phyloP scores from a whole-genome alignment of 2,797 vertebrate genomes.

The Dipus sagitta region DNA sequence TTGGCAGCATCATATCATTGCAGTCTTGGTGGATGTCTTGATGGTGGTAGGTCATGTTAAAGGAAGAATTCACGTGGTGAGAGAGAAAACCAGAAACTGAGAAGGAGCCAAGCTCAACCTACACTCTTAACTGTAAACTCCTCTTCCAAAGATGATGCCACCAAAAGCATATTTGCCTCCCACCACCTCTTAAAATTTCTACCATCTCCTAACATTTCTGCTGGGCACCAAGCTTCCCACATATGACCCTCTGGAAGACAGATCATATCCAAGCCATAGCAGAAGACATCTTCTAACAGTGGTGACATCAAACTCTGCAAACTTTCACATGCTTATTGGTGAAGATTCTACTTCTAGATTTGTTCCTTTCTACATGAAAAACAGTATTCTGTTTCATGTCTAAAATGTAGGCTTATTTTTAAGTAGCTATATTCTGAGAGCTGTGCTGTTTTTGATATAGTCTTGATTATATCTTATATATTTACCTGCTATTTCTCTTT shows the following conservation, averaged over 20 bases:
- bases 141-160: neutral
- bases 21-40: too few species aligned
- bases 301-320: neutral
- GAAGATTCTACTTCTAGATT: neutral
- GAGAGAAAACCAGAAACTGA: neutral
- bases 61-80: neutral
- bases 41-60: too few species aligned
- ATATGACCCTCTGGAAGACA: neutral
- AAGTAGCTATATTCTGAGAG: neutral
- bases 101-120: neutral
- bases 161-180: neutral
- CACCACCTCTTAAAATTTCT: neutral
- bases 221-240: neutral
- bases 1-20: neutral
- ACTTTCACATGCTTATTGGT: neutral
- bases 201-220: neutral
- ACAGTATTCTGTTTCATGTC: neutral
- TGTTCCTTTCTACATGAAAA: neutral
- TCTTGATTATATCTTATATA: constrained; percentile 6
- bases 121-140: neutral
- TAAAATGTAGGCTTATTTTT: neutral
- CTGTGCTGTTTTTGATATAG: neutral
- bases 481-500: constrained; percentile 25
- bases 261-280: neutral
- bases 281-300: neutral